phyloP scores from a whole-genome alignment of 2,113 vertebrate species.

The Coptodon bakossiorum region DNA sequence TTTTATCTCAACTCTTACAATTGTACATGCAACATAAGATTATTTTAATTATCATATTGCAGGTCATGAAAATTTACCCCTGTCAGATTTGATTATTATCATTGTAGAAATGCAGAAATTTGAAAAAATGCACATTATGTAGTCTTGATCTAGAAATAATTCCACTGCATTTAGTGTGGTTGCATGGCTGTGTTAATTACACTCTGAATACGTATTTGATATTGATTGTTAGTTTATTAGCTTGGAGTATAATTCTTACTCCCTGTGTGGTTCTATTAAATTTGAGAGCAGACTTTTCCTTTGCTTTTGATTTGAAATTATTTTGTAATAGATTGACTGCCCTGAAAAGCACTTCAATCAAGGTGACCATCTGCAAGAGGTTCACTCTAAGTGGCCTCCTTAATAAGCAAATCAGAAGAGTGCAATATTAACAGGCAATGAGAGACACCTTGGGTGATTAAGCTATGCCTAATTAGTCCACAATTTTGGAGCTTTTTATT shows the following conservation, averaged over 20 bases:
- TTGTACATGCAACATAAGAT: background rate
- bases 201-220: background rate
- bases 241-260: background rate
- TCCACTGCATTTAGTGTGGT: background rate
- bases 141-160: background rate
- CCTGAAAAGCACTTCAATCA: constrained; percentile 8
- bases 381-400: constrained; percentile 17
- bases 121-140: background rate
- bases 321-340: background rate
- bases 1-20: background rate
- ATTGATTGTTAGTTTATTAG: background rate
- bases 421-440: background rate
- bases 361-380: constrained; percentile 40
- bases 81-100: background rate
- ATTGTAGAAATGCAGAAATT: background rate
- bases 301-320: background rate
- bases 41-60: background rate
- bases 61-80: background rate
- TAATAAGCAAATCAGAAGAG: constrained; percentile 35
- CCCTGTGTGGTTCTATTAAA: background rate
- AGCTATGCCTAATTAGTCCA: constrained; percentile 40
- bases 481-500: constrained; percentile 24
- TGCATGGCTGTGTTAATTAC: background rate
- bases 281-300: background rate
- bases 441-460: constrained; percentile 51